Conservation (phyloP, 2,113 vertebrate genomes). For the Cololabis saira region DNA sequence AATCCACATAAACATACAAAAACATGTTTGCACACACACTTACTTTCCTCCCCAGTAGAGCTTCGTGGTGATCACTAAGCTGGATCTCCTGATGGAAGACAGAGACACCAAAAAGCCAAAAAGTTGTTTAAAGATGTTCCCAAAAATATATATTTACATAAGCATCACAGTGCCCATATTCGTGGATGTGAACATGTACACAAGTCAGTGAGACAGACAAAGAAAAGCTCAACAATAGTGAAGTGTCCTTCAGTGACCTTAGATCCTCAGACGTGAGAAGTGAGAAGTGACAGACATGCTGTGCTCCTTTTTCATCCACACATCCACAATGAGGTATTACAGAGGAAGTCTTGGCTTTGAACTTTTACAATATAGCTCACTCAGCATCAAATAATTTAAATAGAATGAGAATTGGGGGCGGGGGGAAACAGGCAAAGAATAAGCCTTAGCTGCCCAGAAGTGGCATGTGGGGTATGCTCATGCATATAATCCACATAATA, state of each 20-base stretch:
- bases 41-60: conserved; percentile 99
- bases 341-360: conserved; percentile 24
- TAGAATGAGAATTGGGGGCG: conserved; percentile 17
- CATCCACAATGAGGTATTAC: conserved; percentile 16
- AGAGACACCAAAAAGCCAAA: conserved; percentile 47
- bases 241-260: conserved; percentile 7
- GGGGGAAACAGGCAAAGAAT: conserved; percentile 16
- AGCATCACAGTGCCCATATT: neutral
- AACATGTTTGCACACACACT: conserved; percentile 75
- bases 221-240: neutral
- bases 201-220: neutral
- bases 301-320: conserved; percentile 6
- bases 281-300: neutral
- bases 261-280: neutral
- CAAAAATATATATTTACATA: neutral
- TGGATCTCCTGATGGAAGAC: conserved; percentile 88
- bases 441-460: conserved; percentile 6
- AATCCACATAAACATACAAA: conserved; percentile 28
- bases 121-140: neutral
- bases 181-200: neutral
- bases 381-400: conserved; percentile 43
- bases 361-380: conserved; percentile 14
- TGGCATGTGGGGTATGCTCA: neutral
- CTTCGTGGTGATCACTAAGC: conserved; percentile 97
- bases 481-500: neutral